phyloP scores from a whole-genome alignment of 2,113 vertebrate species.

The Engystomops pustulosus region DNA sequence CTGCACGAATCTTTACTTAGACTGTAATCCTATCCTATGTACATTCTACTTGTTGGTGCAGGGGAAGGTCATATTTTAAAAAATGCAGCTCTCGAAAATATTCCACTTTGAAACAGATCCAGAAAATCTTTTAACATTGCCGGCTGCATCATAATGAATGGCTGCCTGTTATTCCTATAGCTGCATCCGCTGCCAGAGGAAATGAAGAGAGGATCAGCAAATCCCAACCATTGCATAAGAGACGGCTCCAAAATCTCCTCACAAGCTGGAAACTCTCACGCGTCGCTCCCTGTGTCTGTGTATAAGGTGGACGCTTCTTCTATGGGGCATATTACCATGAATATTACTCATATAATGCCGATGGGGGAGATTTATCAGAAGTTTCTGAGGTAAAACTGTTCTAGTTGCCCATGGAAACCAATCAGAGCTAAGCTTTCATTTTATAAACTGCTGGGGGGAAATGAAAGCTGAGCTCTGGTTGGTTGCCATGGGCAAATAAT shows the following conservation, averaged over 20 bases:
- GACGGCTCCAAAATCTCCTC: constrained; percentile 2
- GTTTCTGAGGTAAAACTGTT: no score
- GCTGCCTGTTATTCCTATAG: constrained; percentile 52
- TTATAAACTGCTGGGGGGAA: no score
- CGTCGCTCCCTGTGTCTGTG: constrained; percentile 68
- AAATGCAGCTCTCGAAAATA: constrained; percentile 40
- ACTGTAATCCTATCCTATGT: constrained; percentile 9
- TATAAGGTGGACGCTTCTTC: no score
- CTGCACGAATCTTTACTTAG: constrained; percentile 16
- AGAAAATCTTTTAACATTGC: constrained; percentile 48
- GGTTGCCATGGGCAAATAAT: no score
- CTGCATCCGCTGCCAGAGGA: constrained; percentile 53
- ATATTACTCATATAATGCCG: no score
- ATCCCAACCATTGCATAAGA: constrained; percentile 37
- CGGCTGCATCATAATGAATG: constrained; percentile 48
- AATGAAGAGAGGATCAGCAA: constrained; percentile 47
- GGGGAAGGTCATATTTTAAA: constrained; percentile 14
- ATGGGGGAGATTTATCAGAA: no score
- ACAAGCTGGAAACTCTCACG: background rate
- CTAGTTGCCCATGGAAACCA: no score
- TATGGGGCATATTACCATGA: no score
- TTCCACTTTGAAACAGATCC: constrained; percentile 39
- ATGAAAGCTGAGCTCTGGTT: no score
- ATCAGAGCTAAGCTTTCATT: no score
- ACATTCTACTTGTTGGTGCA: constrained; percentile 13